phyloP scores from a whole-genome alignment of 2,797 vertebrate species.

The Mus caroli region DNA sequence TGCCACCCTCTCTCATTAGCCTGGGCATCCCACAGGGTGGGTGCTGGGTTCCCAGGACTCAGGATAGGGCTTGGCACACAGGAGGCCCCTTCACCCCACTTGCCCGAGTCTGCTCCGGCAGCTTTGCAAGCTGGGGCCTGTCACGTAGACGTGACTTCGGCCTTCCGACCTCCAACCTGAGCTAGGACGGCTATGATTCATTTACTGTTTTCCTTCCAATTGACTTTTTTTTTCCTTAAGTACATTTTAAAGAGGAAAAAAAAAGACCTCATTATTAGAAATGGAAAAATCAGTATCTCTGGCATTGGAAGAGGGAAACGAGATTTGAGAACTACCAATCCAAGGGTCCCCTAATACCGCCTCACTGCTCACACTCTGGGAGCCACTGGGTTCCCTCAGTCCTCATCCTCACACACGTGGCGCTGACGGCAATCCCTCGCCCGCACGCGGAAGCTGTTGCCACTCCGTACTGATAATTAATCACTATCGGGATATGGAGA shows the following conservation, averaged over 20 bases:
- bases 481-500: not conserved
- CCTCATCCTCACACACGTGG: conserved; percentile 6
- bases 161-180: not conserved
- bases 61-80: not conserved
- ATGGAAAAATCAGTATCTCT: conserved; percentile 57
- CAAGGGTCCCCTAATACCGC: not conserved
- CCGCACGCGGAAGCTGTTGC: not conserved
- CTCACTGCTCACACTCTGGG: conserved; percentile 2
- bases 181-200: not conserved
- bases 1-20: not conserved
- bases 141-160: not conserved
- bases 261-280: conserved; percentile 61
- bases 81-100: not conserved
- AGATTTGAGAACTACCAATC: conserved; percentile 10
- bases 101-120: not conserved
- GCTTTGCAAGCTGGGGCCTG: not conserved
- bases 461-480: conserved; percentile 60
- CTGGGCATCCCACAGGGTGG: not conserved
- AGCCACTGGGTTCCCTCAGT: not conserved
- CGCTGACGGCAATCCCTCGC: not conserved
- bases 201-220: conserved; percentile 40
- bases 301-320: conserved; percentile 28
- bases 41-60: not conserved
- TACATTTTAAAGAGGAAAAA: conserved; percentile 74
- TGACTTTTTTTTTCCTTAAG: conserved; percentile 40